Conservation (phyloP, 2,113 vertebrate genomes). For the Ammodytes dubius region DNA sequence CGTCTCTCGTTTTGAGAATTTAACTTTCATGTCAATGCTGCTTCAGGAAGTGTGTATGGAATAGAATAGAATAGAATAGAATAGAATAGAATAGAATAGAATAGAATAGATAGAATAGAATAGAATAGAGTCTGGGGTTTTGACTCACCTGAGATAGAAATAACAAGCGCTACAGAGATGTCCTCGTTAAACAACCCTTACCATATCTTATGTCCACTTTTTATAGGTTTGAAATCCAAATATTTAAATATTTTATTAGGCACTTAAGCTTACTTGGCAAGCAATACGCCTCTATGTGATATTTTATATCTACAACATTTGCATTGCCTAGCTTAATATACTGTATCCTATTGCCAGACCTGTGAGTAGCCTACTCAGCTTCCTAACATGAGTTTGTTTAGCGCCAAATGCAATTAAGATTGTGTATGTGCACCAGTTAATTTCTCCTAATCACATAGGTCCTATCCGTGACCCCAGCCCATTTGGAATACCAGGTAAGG, state of each 20-base stretch:
- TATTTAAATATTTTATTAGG: slow-evolving; percentile 48
- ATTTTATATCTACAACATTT: slow-evolving; percentile 47
- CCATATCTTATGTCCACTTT: slow-evolving; percentile 1
- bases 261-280: slow-evolving; percentile 31
- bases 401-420: slow-evolving; percentile 3
- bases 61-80: slow-evolving; percentile 14
- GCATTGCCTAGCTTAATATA: slow-evolving; percentile 8
- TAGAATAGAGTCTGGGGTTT: neutral
- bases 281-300: slow-evolving; percentile 17
- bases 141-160: neutral
- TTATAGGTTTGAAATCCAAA: slow-evolving; percentile 21
- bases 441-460: slow-evolving; percentile 15
- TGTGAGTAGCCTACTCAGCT: slow-evolving; percentile 23
- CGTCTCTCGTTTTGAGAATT: slow-evolving; percentile 28
- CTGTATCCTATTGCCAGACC: neutral
- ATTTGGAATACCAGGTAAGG: slow-evolving; percentile 24
- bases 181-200: neutral
- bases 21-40: slow-evolving; percentile 35
- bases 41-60: neutral
- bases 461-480: neutral
- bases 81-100: neutral
- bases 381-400: slow-evolving; percentile 23
- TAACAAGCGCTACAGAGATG: neutral
- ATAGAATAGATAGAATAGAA: slow-evolving; percentile 13
- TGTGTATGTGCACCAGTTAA: slow-evolving; percentile 7